phyloP scores from a whole-genome alignment of 2,888 invertebrate genomes.

The Malachius bipustulatus region DNA sequence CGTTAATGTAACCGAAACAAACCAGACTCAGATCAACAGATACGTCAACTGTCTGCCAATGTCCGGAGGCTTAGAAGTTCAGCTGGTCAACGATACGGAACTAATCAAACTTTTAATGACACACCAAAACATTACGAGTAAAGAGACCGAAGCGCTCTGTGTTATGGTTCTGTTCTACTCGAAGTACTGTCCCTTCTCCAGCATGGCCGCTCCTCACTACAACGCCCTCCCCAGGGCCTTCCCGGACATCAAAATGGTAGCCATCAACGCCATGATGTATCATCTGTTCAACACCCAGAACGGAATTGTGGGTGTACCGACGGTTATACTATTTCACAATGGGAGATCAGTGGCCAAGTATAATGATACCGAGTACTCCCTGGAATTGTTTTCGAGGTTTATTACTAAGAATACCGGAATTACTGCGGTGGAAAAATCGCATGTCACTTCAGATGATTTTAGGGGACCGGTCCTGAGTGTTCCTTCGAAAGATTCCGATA shows the following conservation, averaged over 20 bases:
- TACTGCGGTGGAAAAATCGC: conserved; percentile 45
- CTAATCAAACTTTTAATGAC: conserved; percentile 53
- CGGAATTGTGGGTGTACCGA: conserved; percentile 84
- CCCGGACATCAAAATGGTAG: conserved; percentile 76
- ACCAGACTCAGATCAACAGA: conserved; percentile 27
- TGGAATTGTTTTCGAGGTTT: conserved; percentile 69
- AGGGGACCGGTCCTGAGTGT: conserved; percentile 68
- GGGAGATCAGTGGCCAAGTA: conserved; percentile 75
- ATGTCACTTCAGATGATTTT: conserved; percentile 64
- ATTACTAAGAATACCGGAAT: conserved; percentile 64
- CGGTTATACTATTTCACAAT: conserved; percentile 79
- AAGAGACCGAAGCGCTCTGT: conserved; percentile 53
- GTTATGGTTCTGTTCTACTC: conserved; percentile 81
- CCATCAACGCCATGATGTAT: conserved; percentile 76
- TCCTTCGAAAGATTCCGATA: conserved; percentile 68
- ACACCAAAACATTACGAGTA: conserved; percentile 52
- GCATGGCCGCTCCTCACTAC: conserved; percentile 77
- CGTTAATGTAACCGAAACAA: conserved; percentile 12
- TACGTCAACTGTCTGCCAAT: conserved; percentile 29
- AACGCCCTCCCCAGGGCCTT: conserved; percentile 83
- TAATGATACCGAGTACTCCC: conserved; percentile 68
- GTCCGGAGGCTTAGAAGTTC: conserved; percentile 35
- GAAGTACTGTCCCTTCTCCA: conserved; percentile 81
- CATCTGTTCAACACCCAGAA: conserved; percentile 81
- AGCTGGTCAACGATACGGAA: conserved; percentile 60